Evolutionary conservation across 2,797 vertebrate species (phyloP).

Genomic region (Chelidonichthys spinosus): DNA sequence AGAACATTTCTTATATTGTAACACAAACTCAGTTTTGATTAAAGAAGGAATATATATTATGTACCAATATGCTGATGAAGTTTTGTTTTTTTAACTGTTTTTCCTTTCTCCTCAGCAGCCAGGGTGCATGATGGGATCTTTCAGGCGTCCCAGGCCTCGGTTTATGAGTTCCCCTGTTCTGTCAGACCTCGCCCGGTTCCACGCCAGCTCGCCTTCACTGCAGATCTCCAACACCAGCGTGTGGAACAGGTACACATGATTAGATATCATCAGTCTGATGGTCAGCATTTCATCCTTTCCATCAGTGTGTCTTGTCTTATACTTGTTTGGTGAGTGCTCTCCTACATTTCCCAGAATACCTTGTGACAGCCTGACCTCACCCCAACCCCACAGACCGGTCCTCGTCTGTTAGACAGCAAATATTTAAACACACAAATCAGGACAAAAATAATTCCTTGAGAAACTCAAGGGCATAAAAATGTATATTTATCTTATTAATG

Average conservation of each 20-base stretch:
- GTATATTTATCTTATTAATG: no score
- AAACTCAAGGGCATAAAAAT: no score
- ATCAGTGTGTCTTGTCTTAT: no score
- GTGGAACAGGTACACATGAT: slow-evolving; percentile 89
- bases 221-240: slow-evolving; percentile 92
- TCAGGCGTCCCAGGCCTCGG: slow-evolving; percentile 90
- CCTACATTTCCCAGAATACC: no score
- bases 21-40: background rate
- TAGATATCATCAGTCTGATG: no score
- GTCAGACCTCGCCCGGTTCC: slow-evolving; percentile 93
- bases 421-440: no score
- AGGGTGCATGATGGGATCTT: slow-evolving; percentile 89
- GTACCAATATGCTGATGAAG: background rate
- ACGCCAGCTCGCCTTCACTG: slow-evolving; percentile 87
- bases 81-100: background rate
- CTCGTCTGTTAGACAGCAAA: no score
- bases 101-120: slow-evolving; percentile 32
- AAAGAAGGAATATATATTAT: background rate
- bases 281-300: slow-evolving; percentile 61
- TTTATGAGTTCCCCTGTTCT: slow-evolving; percentile 98
- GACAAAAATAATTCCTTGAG: no score
- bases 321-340: no score
- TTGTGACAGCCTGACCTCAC: no score
- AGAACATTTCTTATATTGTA: no score
- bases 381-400: no score